Evolutionary conservation across 2,888 invertebrate genomes (phyloP), one percentile per base, ranked within the genome.

Genomic region (Frankliniella fusca): DNA sequence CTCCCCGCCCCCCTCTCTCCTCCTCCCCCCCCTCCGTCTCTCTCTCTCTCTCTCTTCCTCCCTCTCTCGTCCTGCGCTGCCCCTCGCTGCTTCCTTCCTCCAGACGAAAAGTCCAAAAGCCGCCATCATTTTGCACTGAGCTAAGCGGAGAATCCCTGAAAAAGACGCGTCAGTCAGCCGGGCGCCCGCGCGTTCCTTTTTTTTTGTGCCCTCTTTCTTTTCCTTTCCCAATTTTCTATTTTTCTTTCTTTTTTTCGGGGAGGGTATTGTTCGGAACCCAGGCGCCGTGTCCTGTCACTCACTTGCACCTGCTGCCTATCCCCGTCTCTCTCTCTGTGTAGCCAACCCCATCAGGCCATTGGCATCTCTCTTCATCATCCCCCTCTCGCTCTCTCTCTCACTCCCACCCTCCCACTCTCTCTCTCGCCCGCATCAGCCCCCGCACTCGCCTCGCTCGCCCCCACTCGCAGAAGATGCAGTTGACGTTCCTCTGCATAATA

Each of bases 221-320:
- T 23, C 8, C 12, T 23, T 8, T 27, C 70, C 12, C 38, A 38
- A 10, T 27, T 12, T 5, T 70, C 23, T 23, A 2, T n/a, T 23
- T 23, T 65, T n/a, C 65, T n/a, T 7, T 11, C 9, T 65, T 7
- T 65, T n/a, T 76, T 76, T 76, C 10, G 23, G 23, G 12, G 11
- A 76, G 70, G 2, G 70, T 76, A 76, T 76, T 76, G 70, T 76
- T 23, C 70, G 23, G 70, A 76, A 27, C 70, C 61, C 61, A n/a
- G n/a, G 61, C 61, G 61, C 61, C 18, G 61, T 61, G 61, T 76
- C 23, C 70, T 76, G 70, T 76, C 70, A 76, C 70, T 76, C 70
- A 76, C 70, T 76, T 8, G 70, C 70, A 76, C 70, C 70, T 76
- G 70, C 70, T 76, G 70, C 70, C 70, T 61, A n/a, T 23, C 27